Evolutionary conservation across 2,888 invertebrate species (phyloP).

Genomic region (Electrophaes corylata): DNA sequence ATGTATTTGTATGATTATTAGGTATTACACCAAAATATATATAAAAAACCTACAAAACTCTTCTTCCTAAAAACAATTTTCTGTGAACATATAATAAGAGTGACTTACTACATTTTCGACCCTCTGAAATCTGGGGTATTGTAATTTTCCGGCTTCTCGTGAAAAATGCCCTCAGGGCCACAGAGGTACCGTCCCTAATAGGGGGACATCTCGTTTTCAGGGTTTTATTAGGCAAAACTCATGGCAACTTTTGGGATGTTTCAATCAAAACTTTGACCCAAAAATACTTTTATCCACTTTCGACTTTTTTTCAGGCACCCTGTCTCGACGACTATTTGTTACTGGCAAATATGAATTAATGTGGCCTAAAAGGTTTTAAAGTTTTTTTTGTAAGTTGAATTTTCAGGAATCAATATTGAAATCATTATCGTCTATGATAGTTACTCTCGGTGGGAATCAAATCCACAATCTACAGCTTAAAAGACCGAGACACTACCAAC

Average conservation of each 20-base stretch:
- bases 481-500: too few species aligned
- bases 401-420: too few species aligned
- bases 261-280: conserved; percentile 26
- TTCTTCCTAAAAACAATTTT: background rate
- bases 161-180: conserved; percentile 37
- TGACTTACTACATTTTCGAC: background rate
- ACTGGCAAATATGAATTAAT: background rate
- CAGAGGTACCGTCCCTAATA: conserved; percentile 32
- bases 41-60: background rate
- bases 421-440: too few species aligned
- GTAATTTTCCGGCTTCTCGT: conserved; percentile 35
- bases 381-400: too few species aligned
- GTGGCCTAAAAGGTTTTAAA: background rate
- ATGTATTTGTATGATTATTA: too few species aligned
- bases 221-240: conserved; percentile 27
- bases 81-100: background rate
- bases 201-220: conserved; percentile 20
- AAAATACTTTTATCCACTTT: conserved; percentile 26
- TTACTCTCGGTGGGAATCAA: too few species aligned
- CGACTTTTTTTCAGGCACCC: conserved; percentile 5
- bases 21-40: too few species aligned
- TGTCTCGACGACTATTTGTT: conserved; percentile 8
- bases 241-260: conserved; percentile 26
- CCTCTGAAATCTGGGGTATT: conserved; percentile 22
- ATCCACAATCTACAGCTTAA: too few species aligned